Evolutionary conservation across 2,888 invertebrate genomes (phyloP), one percentile per base, ranked within the genome.

Genomic region (Rhimphoctona megacephalus): DNA sequence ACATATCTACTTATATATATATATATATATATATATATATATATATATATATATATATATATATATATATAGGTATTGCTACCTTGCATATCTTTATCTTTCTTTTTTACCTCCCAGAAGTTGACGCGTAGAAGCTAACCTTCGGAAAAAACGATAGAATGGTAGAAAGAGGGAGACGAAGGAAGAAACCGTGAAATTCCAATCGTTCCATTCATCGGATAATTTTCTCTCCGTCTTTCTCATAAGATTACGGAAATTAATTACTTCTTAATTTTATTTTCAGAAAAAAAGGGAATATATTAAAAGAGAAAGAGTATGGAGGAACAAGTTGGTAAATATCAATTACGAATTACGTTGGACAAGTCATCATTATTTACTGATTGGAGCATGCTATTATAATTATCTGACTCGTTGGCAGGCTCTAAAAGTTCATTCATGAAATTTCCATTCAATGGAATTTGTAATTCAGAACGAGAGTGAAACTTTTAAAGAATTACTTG

Each of bases 51-150:
- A 64, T 39, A 9, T 39, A 39, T 39, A 52, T 36, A 54, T 36
- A 52, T n/a, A 22, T 54, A 25, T 57, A 17, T 46, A 11, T 70
- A 49, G n/a, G 52, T 33, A 70, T 5, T 33, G 17, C 54, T 70
- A 80, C 70, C 80, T 70, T 80, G 70, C 66, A 72, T 70, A 79
- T 82, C 66, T 78, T 73, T 81, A 67, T 76, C 78, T 43, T 81
- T 82, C 61, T 70, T 66, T 69, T 52, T 69, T 85, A 85, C 85
- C 85, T 79, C 85, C 85, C 85, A 85, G 85, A 85, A 85, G 85
- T 85, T 80, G 52, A 79, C 46, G 72, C 85, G 82, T 76, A 69
- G 69, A 22, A 77, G 79, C 83, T 64, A 70, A 83, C 82, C 79
- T 85, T 74, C 79, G 69, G 61, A 81, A 66, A 74, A 57, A 74